Percentiles rank a stretch among this genome's conserved stretches.
Conservation (phyloP, 2,113 vertebrate species). For the human (Homo sapiens) region GRCh38 chr15:50573501-50574000, state of each 20-base stretch:
- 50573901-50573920: too few relatives aligned
- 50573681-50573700: background rate
- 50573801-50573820: too few relatives aligned
- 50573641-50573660: background rate
- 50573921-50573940: too few relatives aligned
- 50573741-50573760: background rate
- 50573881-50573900: too few relatives aligned
- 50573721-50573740: background rate
- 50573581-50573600: background rate
- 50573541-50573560: background rate
- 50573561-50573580: background rate
- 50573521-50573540: background rate
- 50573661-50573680: constrained; percentile 13
- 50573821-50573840: too few relatives aligned
- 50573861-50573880: too few relatives aligned
- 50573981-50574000: too few relatives aligned
- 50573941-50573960: too few relatives aligned
- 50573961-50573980: too few relatives aligned
- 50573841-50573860: too few relatives aligned
- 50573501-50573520: background rate
- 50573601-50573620: background rate
- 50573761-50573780: background rate
- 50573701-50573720: background rate
- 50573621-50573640: constrained; percentile 22
- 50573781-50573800: too few relatives aligned